Conservation (phyloP, 2,113 vertebrate species). For the Phaethornis superciliosus region DNA sequence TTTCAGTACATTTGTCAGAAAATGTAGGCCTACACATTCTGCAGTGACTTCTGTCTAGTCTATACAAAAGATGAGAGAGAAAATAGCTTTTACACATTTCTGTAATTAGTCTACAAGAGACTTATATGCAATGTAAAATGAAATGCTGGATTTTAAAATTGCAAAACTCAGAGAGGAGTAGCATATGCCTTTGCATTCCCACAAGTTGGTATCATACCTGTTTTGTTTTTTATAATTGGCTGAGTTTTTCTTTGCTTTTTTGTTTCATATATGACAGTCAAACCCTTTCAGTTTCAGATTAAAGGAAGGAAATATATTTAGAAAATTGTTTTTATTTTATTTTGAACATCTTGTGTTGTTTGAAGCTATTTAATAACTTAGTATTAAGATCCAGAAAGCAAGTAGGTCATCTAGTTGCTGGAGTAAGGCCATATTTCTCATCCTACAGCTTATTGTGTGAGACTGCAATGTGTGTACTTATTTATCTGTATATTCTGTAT, state of each 20-base stretch:
- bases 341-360: neutral
- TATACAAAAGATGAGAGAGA: neutral
- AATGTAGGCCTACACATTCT: neutral
- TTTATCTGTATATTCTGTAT: neutral
- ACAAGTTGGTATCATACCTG: neutral
- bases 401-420: neutral
- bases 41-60: neutral
- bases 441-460: neutral
- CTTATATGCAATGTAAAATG: neutral
- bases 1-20: slow-evolving; percentile 13
- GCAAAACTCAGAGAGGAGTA: neutral
- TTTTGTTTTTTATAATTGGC: neutral
- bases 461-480: neutral
- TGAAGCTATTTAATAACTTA: neutral
- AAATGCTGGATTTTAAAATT: neutral
- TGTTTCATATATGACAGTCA: neutral
- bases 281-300: neutral
- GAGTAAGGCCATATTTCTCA: neutral
- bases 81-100: neutral
- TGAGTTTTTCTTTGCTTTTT: neutral
- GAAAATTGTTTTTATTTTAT: neutral
- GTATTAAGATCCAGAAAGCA: neutral
- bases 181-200: neutral
- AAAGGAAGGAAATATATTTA: neutral
- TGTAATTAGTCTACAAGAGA: neutral